Conservation (phyloP, 2,888 invertebrate species). For the Dryadula phaetusa region DNA sequence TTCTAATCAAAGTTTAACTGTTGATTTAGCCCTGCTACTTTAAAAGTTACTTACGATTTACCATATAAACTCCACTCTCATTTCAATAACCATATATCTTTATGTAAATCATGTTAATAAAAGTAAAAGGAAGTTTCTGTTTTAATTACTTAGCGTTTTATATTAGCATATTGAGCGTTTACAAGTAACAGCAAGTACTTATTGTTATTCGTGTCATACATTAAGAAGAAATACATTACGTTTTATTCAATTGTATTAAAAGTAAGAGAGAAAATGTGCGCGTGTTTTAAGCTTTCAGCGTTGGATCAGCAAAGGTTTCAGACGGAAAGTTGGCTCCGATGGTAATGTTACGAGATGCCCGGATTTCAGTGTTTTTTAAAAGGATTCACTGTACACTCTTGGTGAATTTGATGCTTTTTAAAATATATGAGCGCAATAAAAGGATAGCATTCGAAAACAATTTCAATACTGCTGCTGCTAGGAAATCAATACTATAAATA, state of each 20-base stretch:
- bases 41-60: neutral
- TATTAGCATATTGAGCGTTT: constrained; percentile 34
- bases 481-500: constrained; percentile 21
- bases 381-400: constrained; percentile 40
- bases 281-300: constrained; percentile 60
- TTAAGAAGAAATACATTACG: constrained; percentile 47
- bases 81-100: constrained; percentile 4
- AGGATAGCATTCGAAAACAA: constrained; percentile 34
- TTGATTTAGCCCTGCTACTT: neutral
- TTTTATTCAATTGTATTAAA: constrained; percentile 51
- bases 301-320: constrained; percentile 56
- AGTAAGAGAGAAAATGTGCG: constrained; percentile 51
- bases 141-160: constrained; percentile 35
- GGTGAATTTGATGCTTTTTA: constrained; percentile 38
- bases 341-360: constrained; percentile 43
- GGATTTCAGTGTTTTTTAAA: constrained; percentile 43
- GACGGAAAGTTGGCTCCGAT: constrained; percentile 48
- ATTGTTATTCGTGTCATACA: constrained; percentile 24
- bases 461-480: constrained; percentile 28
- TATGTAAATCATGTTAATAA: constrained; percentile 26
- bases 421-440: constrained; percentile 38
- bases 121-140: constrained; percentile 29
- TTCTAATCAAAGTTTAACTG: neutral
- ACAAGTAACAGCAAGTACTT: neutral
- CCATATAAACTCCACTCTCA: neutral